Percentiles rank a stretch among this genome's conserved stretches.
phyloP scores from a whole-genome alignment of 2,113 vertebrate genomes.

The Cyanoramphus novaezelandiae region DNA sequence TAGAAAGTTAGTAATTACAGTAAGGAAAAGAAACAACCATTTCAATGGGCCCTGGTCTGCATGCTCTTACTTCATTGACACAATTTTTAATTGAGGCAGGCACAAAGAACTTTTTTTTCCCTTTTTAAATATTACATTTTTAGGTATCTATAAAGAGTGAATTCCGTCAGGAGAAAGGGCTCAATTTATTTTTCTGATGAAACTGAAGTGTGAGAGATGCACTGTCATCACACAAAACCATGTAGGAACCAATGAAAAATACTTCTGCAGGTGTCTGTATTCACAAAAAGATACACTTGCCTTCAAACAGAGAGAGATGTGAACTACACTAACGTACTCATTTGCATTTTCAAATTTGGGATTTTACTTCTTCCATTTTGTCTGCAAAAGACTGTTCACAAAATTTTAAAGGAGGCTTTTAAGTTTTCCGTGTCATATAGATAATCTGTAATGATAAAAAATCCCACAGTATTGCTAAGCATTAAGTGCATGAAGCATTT shows the following conservation, averaged over 20 bases:
- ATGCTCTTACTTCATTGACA: neutral
- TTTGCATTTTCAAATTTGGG: neutral
- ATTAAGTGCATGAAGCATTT: neutral
- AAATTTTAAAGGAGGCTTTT: neutral
- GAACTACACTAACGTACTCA: neutral
- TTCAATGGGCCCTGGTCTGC: neutral
- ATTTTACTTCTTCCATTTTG: neutral
- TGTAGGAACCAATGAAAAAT: neutral
- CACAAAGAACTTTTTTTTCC: neutral
- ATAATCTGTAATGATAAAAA: neutral
- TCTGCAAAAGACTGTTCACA: neutral
- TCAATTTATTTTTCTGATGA: neutral
- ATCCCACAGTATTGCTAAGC: accelerated
- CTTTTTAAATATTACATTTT: neutral
- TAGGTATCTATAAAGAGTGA: neutral
- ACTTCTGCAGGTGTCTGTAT: neutral
- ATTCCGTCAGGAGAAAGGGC: neutral
- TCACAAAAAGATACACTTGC: neutral
- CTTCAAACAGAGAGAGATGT: neutral
- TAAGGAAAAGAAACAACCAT: neutral
- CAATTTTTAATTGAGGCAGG: neutral
- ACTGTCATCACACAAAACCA: neutral
- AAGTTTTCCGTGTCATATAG: neutral
- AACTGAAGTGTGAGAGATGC: neutral
- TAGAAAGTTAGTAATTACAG: neutral